A percentile compares a stretch with the other conserved stretches of the same genome.
Conservation (phyloP, 2,113 vertebrate genomes). For the Benitochromis conjunctus region DNA sequence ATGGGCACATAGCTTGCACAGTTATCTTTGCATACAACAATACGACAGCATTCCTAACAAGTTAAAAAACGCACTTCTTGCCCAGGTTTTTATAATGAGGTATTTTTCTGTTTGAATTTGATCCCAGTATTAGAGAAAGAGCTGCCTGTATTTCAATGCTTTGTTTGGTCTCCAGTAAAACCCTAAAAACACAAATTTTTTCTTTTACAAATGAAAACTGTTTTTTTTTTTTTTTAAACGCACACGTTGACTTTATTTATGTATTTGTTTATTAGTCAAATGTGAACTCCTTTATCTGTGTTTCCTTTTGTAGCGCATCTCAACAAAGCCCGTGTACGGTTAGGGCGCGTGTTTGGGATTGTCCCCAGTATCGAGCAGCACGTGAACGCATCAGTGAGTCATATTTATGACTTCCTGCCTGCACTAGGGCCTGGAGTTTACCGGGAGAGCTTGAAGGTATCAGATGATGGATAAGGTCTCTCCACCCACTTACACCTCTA, state of each 20-base stretch:
- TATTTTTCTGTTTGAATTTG: too few species aligned
- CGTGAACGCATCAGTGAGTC: conserved; percentile 33
- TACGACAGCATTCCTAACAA: too few species aligned
- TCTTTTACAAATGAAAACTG: not conserved
- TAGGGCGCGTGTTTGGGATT: not conserved
- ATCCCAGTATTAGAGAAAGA: too few species aligned
- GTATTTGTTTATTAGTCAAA: not conserved
- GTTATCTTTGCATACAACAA: too few species aligned
- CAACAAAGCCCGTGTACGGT: not conserved
- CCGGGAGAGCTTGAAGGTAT: conserved; percentile 1
- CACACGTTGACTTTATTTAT: not conserved
- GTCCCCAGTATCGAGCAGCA: not conserved
- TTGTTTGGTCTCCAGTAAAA: not conserved
- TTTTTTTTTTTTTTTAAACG: not conserved
- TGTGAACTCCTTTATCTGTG: not conserved
- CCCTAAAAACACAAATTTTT: not conserved
- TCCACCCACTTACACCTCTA: not conserved
- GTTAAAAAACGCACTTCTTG: not conserved
- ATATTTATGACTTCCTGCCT: conserved; percentile 48
- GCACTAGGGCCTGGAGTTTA: conserved; percentile 12
- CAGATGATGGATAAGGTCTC: conserved; percentile 1
- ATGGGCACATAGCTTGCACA: too few species aligned
- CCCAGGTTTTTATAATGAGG: not conserved
- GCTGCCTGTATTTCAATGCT: not conserved
- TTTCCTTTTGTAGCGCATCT: not conserved